Evolutionary conservation across 2,797 vertebrate genomes (phyloP), one percentile per base, ranked within the genome.

Genomic region (Melanotaenia nigrans): DNA sequence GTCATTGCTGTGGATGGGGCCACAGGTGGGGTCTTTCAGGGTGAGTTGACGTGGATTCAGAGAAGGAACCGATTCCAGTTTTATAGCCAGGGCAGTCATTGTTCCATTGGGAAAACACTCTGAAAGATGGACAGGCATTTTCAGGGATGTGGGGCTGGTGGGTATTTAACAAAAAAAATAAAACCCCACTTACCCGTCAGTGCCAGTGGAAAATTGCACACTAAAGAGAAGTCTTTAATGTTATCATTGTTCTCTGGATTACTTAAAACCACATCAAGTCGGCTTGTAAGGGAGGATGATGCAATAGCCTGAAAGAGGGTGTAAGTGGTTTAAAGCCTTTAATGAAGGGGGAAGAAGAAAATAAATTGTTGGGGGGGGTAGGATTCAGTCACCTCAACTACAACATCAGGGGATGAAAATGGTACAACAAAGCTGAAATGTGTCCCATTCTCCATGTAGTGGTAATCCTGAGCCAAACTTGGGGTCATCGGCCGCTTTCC

Each of bases 101-200:
- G 93, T 95, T 1, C 95, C 95, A 51, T 94, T 94, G 12, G 95
- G 87, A 16, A 92, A 88, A 78, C 96, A 97, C 33, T 91, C 96
- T 96, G 79, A 11, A 75, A 11, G 25, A 6, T 38, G 35, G 38
- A 36, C 14, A 16, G 4, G 20, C 1, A 1, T 28, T 68, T 2
- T 36, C 35, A 36, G 8, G 35, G 35, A 2, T 36, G 35, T 9
- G 11, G 11, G 11, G 3, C 10, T 28, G 3, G 28, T 28, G 28
- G 28, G 28, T 28, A 28, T 28, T 28, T 28, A 28, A 28, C 32
- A 32, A 32, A 32, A 32, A 32, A 32, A 32, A 94, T 0, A 18
- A 5, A 45, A 1, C 20, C 5, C 35, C 11, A 36, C 36, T 38
- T 47, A 47, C 93, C 91, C 5, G 75, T 90, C 33, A 94, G 62